Evolutionary conservation across 2,888 invertebrate species (phyloP), one percentile per base, ranked within the genome.

Genomic region (Rotaria magnacalcarata): DNA sequence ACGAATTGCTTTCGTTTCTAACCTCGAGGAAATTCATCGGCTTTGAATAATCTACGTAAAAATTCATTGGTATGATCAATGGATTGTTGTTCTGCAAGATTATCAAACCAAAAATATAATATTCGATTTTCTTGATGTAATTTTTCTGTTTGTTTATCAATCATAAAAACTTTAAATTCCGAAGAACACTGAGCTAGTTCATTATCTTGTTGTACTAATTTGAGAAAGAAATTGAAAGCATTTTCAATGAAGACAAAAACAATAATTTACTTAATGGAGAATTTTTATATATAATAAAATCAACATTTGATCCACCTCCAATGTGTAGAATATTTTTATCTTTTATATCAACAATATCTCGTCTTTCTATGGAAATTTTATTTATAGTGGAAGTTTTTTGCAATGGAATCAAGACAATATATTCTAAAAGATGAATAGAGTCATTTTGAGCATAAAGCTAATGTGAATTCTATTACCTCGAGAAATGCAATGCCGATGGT

Each of bases 261-360:
- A 2, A 27, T 27, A 11, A n/a, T 16, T 43, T 75, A 80, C 47
- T 47, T 24, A 47, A 24, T 47, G 24, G 47, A 24, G 24, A 6
- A 47, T 43, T 80, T 80, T 80, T 80, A 47, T 80, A 80, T n/a
- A 80, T 80, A n/a, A 80, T 43, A n/a, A 80, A 80, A 47, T 80
- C 80, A n/a, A 11, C 0, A 80, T 80, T 80, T 4, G 24, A n/a
- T 47, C 80, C 80, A 47, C n/a, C 34, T n/a, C 80, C 80, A 47
- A 43, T 43, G 47, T 80, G n/a, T n/a, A 80, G 47, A 47, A 80
- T 80, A 47, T 80, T 80, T 47, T 43, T 43, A 80, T 80, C 80
- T 8, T 14, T 80, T 47, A 4, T 6, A 47, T 80, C 80, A 80
- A n/a, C 24, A 47, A 10, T 47, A 6, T 21, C 24, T 11, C n/a